Conservation (phyloP, 2,113 vertebrate species). For the Pluvianellus socialis region DNA sequence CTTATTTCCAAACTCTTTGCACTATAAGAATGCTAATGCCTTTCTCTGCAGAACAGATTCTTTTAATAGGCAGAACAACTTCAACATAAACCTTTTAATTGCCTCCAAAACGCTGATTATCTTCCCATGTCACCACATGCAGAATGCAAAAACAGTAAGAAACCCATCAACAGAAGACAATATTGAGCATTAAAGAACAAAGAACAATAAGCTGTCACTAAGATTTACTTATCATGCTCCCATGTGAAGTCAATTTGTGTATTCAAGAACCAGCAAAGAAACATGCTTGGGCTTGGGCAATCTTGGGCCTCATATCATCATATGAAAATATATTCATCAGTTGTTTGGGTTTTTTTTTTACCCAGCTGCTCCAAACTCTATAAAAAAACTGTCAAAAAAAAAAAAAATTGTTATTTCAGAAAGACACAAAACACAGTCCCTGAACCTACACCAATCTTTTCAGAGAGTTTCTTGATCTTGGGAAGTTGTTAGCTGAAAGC, state of each 20-base stretch:
- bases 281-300: background rate
- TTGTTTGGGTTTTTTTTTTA: background rate
- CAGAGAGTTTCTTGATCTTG: background rate
- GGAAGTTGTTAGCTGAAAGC: background rate
- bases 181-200: conserved; percentile 60
- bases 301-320: background rate
- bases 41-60: conserved; percentile 48
- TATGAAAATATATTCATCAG: conserved; percentile 47
- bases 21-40: conserved; percentile 51
- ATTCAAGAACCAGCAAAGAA: background rate
- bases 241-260: conserved; percentile 28
- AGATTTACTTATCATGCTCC: conserved; percentile 62
- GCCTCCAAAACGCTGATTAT: conserved; percentile 61
- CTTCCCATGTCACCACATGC: conserved; percentile 48
- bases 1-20: conserved; percentile 49
- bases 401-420: conserved; percentile 26
- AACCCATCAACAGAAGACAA: conserved; percentile 61
- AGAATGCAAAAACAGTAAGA: conserved; percentile 64
- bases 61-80: conserved; percentile 58
- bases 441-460: conserved; percentile 29
- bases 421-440: conserved; percentile 14
- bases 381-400: conserved; percentile 30
- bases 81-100: conserved; percentile 70
- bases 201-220: conserved; percentile 58
- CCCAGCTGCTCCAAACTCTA: conserved; percentile 45